Conservation (phyloP, 23 tunicate genomes). For the Styela plicata region DNA sequence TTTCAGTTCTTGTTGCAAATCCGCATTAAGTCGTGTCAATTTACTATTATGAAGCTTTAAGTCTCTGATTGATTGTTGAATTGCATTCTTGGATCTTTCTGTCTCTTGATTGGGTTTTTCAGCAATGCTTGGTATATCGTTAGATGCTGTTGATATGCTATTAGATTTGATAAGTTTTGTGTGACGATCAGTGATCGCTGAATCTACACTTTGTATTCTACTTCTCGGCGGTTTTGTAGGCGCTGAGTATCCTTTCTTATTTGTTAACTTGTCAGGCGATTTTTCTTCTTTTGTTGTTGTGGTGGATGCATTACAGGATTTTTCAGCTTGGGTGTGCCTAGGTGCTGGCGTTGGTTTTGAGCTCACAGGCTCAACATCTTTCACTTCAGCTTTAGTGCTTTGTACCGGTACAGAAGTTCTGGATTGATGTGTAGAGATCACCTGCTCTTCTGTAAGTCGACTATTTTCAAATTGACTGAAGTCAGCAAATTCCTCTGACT, state of each 20-base stretch:
- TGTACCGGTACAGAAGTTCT: not conserved
- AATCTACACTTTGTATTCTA: conserved; percentile 48
- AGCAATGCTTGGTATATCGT: not conserved
- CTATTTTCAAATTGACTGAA: conserved; percentile 32
- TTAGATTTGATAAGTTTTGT: not conserved
- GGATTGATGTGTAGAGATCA: not conserved
- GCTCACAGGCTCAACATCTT: not conserved
- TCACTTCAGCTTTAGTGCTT: not conserved
- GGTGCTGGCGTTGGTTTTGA: conserved; percentile 28
- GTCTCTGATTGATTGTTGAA: conserved; percentile 62
- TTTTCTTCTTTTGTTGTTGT: conserved; percentile 23
- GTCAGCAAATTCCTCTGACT: conserved; percentile 34
- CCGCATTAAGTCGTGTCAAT: conserved; percentile 59
- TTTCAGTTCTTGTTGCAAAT: conserved; percentile 80
- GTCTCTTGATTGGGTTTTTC: conserved; percentile 16
- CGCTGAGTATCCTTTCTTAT: conserved; percentile 29
- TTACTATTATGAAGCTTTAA: conserved; percentile 62
- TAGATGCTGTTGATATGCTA: not conserved
- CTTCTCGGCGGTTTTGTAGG: conserved; percentile 81
- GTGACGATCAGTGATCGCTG: not conserved
- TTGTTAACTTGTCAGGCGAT: conserved; percentile 2
- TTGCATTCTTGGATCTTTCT: conserved; percentile 35
- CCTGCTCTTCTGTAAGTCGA: not conserved
- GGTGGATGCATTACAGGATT: not conserved
- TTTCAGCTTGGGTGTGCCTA: conserved; percentile 21